A percentile compares a stretch with the other conserved stretches of the same genome.
Conservation (phyloP, 2,113 vertebrate genomes). For the Calypte anna region DNA sequence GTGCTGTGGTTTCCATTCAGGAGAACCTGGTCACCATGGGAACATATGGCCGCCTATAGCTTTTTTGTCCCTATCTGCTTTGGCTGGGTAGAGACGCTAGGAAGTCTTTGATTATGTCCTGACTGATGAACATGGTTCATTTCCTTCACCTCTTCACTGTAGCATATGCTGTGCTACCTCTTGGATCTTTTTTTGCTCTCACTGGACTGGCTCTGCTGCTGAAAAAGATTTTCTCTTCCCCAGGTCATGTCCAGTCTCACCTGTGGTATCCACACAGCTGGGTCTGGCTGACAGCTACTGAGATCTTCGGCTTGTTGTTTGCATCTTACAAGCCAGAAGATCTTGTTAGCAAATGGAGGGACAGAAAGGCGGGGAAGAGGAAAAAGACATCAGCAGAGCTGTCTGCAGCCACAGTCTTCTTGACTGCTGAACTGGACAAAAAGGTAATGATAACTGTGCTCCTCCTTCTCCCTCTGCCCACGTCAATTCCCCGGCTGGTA, state of each 20-base stretch:
- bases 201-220: background rate
- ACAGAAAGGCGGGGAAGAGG: slow-evolving; percentile 37
- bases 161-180: background rate
- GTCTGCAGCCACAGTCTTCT: slow-evolving; percentile 78
- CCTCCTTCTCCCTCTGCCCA: background rate
- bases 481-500: background rate
- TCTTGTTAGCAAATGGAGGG: slow-evolving; percentile 80
- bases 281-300: slow-evolving; percentile 95
- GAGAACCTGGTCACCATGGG: background rate
- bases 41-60: background rate
- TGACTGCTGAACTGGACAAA: slow-evolving; percentile 81
- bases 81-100: background rate
- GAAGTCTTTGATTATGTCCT: background rate
- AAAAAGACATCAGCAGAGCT: slow-evolving; percentile 36
- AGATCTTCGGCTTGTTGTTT: slow-evolving; percentile 93
- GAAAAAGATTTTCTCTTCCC: background rate
- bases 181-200: background rate
- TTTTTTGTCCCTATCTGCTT: background rate
- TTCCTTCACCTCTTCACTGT: background rate
- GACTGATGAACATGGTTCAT: background rate
- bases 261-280: slow-evolving; percentile 93
- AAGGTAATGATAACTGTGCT: slow-evolving; percentile 76
- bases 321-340: slow-evolving; percentile 87
- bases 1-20: background rate
- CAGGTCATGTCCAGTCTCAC: slow-evolving; percentile 89